phyloP scores from a whole-genome alignment of 1,140 invertebrate genomes.

The Yoshiicerus persimilis region DNA sequence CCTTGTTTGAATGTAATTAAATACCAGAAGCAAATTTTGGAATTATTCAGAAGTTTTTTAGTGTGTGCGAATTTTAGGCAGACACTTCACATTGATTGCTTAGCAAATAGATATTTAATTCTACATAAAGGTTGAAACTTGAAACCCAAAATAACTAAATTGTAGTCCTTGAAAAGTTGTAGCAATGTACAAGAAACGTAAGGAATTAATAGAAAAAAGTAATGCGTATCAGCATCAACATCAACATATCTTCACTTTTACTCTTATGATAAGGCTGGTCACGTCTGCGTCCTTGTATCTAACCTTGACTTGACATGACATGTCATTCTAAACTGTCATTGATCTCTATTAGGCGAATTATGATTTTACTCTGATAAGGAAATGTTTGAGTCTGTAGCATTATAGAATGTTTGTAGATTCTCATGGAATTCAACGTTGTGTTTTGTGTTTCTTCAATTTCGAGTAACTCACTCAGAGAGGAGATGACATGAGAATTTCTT shows the following conservation, averaged over 20 bases:
- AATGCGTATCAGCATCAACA: background rate
- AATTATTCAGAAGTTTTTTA: too few species aligned
- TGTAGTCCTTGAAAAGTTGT: too few species aligned
- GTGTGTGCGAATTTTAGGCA: too few species aligned
- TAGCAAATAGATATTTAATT: too few species aligned
- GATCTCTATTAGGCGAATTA: background rate
- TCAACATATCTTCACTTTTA: background rate
- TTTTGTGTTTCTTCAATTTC: background rate
- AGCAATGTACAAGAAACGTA: too few species aligned
- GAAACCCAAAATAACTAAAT: too few species aligned
- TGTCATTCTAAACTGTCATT: background rate
- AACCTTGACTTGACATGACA: conserved; percentile 15
- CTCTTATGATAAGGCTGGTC: background rate
- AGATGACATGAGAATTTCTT: conserved; percentile 5
- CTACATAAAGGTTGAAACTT: too few species aligned
- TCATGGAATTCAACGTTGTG: background rate
- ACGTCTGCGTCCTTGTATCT: background rate
- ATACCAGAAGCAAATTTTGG: too few species aligned
- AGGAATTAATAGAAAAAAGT: background rate
- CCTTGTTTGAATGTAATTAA: too few species aligned
- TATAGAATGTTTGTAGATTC: background rate
- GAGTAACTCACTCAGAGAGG: background rate
- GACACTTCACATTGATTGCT: too few species aligned
- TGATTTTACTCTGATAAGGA: background rate
- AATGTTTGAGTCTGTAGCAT: background rate